Conservation (phyloP, 1,140 invertebrate genomes). For the Antheraea mylitta region DNA sequence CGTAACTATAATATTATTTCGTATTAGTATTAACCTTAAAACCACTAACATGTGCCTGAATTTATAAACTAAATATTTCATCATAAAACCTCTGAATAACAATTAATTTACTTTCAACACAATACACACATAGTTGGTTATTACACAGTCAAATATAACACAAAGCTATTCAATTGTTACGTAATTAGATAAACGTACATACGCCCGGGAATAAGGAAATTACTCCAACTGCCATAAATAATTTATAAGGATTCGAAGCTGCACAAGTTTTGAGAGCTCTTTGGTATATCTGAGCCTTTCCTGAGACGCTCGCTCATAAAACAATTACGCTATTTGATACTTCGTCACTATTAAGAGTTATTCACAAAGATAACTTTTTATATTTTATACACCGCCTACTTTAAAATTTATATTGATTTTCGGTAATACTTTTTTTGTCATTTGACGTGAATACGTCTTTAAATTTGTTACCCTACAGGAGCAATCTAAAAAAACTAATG, state of each 20-base stretch:
- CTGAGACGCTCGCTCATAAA: constrained; percentile 19
- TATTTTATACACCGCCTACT: neutral
- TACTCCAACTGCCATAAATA: constrained; percentile 67
- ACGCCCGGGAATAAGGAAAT: constrained; percentile 53
- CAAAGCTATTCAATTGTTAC: constrained; percentile 48
- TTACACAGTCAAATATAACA: constrained; percentile 45
- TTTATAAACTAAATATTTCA: neutral
- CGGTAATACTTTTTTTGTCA: too few relatives aligned
- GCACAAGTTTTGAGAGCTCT: constrained; percentile 60
- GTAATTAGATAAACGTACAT: constrained; percentile 53
- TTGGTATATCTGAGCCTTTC: constrained; percentile 37
- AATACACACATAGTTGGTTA: constrained; percentile 25
- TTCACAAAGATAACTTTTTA: neutral
- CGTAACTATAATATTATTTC: too few relatives aligned
- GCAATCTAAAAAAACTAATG: too few relatives aligned
- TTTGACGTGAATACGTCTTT: too few relatives aligned
- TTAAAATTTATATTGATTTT: neutral
- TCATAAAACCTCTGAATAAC: neutral
- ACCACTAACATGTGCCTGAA: neutral
- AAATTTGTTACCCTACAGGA: too few relatives aligned
- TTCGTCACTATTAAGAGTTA: neutral
- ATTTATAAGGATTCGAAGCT: constrained; percentile 67
- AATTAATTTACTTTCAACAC: neutral
- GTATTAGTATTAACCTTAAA: too few relatives aligned
- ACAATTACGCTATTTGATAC: constrained; percentile 28